Evolutionary conservation across 2,113 vertebrate species (phyloP), one percentile per base, ranked within the genome.

Genomic region (Nothoprocta pentlandii): DNA sequence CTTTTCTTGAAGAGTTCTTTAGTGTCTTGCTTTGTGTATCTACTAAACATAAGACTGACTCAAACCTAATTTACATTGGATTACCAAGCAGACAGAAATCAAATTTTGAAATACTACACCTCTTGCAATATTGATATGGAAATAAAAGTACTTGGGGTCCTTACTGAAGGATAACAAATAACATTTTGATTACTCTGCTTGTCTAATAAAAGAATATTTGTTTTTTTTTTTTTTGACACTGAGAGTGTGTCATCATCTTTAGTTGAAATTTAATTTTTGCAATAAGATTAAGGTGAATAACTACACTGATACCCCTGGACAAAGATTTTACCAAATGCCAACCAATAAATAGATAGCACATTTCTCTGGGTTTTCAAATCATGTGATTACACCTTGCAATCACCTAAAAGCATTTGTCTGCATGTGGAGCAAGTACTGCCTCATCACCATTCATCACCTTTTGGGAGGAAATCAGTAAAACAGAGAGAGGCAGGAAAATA

Each of bases 181-280:
- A n/a, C 4, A 14, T 59, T 85, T 82, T 59, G 61, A 83, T 25
- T 51, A 46, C 16, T 67, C 42, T 3, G 7, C 0, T 0, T 64
- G 14, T 41, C 54, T 61, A 16, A 73, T 42, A 32, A 58, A 83
- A 58, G 10, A 6, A 19, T 56, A 41, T 16, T 25, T 39, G 39
- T 15, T 83, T 82, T 58, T 79, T 77, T 46, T 34, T 34, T 39
- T 39, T 39, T 39, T 39, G 36, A 56, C 68, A 80, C 17, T 20
- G 21, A 80, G 58, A 12, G 16, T n/a, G 34, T 83, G 21, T 36
- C 19, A 6, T 59, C 68, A 9, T 23, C 46, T 79, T 46, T n/a
- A 34, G 28, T 53, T 82, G 68, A 75, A 54, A 21, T 47, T 14
- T 79, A 41, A 49, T 63, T 54, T 70, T 79, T 41, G 53, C 16